phyloP scores from a whole-genome alignment of 1,140 invertebrate genomes.

The Aphelenchoides fujianensis region DNA sequence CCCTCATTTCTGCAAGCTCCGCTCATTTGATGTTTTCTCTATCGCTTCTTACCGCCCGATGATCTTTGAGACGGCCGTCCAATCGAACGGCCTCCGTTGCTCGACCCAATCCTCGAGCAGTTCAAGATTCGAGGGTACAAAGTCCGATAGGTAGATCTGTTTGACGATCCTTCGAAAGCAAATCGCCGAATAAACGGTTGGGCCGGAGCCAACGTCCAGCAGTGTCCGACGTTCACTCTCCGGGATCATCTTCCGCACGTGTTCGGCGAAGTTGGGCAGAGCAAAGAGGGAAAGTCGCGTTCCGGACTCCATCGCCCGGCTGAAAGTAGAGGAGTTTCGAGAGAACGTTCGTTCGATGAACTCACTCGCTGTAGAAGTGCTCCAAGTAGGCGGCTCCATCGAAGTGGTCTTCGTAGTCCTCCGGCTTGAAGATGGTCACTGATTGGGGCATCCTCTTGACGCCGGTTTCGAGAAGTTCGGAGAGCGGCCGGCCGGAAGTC shows the following conservation, averaged over 20 bases:
- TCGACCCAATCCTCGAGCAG: conserved; percentile 38
- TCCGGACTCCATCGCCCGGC: conserved; percentile 45
- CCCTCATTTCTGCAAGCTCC: conserved; percentile 37
- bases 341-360: background rate
- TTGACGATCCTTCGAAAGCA: conserved; percentile 51
- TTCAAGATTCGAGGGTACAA: conserved; percentile 40
- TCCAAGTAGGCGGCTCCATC: conserved; percentile 51
- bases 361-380: conserved; percentile 48
- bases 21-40: no score
- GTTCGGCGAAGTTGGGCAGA: conserved; percentile 52
- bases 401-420: conserved; percentile 47
- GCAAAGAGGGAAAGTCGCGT: conserved; percentile 53
- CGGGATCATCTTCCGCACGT: conserved; percentile 32
- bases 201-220: conserved; percentile 49
- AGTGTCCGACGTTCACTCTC: conserved; percentile 34
- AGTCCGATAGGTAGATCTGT: conserved; percentile 48
- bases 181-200: conserved; percentile 54
- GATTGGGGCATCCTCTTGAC: background rate
- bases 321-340: conserved; percentile 31
- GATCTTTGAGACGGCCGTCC: conserved; percentile 20
- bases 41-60: conserved; percentile 28
- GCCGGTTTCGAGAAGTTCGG: no score
- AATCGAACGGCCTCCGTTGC: conserved; percentile 15
- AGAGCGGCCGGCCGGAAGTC: no score
- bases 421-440: conserved; percentile 34